phyloP scores from a whole-genome alignment of 2,888 invertebrate genomes.

The Eustalomyia histrio region DNA sequence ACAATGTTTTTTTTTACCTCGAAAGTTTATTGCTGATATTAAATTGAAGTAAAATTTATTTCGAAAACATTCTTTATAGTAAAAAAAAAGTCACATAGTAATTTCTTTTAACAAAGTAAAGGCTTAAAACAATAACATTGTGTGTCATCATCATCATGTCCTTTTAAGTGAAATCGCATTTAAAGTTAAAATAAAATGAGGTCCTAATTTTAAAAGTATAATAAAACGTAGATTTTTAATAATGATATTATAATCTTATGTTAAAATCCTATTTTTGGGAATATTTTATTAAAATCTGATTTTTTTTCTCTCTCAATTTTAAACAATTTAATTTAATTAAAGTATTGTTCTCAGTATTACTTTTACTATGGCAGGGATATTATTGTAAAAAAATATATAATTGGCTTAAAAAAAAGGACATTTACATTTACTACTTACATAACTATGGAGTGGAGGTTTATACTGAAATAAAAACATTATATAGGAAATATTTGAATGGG shows the following conservation, averaged over 20 bases:
- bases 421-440: too few relatives aligned
- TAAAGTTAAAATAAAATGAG: background rate
- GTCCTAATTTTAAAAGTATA: background rate
- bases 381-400: too few relatives aligned
- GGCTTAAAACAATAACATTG: background rate
- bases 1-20: too few relatives aligned
- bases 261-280: background rate
- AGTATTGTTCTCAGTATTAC: too few relatives aligned
- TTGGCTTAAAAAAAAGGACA: too few relatives aligned
- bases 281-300: background rate
- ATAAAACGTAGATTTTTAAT: background rate
- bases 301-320: background rate
- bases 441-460: too few relatives aligned
- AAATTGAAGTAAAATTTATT: background rate
- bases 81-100: background rate
- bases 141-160: background rate
- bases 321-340: background rate
- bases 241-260: background rate
- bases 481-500: too few relatives aligned
- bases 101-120: background rate
- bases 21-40: too few relatives aligned
- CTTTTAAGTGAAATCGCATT: background rate
- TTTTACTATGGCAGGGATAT: too few relatives aligned
- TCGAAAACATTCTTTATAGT: background rate
- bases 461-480: too few relatives aligned